A percentile compares a stretch with the other conserved stretches of the same genome.
phyloP scores from a whole-genome alignment of 1,140 invertebrate genomes.

The Drosophila yakuba region DNA sequence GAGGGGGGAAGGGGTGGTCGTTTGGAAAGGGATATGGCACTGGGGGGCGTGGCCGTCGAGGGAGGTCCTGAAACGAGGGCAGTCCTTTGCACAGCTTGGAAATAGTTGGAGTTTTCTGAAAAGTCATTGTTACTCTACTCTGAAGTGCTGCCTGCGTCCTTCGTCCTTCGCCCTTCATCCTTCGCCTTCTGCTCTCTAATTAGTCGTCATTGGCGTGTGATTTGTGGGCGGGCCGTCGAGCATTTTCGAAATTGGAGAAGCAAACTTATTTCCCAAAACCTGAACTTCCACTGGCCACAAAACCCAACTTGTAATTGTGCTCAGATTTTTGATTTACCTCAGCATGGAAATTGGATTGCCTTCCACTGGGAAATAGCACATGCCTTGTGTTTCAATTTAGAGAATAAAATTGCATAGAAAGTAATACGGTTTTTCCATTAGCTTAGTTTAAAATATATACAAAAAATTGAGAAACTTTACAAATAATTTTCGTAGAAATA shows the following conservation, averaged over 20 bases:
- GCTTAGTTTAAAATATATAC: too few species aligned
- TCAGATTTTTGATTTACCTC: conserved; percentile 47
- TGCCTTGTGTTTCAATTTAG: too few species aligned
- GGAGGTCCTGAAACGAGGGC: conserved; percentile 14
- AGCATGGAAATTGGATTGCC: conserved; percentile 14
- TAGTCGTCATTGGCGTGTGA: conserved; percentile 80
- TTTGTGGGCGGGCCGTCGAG: conserved; percentile 64
- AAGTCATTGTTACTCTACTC: conserved; percentile 74
- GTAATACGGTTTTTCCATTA: background rate
- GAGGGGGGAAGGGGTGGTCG: too few species aligned
- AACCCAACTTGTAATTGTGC: conserved; percentile 39
- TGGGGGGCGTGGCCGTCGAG: conserved; percentile 10
- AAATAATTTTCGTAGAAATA: too few species aligned
- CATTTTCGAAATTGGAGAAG: conserved; percentile 34
- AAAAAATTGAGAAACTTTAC: too few species aligned
- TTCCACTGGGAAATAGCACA: conserved; percentile 8
- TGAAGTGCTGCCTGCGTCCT: conserved; percentile 18
- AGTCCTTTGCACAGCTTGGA: conserved; percentile 56
- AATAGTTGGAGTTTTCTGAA: conserved; percentile 76
- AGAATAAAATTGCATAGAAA: too few species aligned
- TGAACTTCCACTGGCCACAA: conserved; percentile 40
- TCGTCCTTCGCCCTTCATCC: background rate
- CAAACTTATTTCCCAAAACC: conserved; percentile 8
- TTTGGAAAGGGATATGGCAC: conserved; percentile 3
- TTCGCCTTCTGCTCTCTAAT: conserved; percentile 69